phyloP scores from a whole-genome alignment of 2,888 invertebrate genomes.

The Auanema sp. region DNA sequence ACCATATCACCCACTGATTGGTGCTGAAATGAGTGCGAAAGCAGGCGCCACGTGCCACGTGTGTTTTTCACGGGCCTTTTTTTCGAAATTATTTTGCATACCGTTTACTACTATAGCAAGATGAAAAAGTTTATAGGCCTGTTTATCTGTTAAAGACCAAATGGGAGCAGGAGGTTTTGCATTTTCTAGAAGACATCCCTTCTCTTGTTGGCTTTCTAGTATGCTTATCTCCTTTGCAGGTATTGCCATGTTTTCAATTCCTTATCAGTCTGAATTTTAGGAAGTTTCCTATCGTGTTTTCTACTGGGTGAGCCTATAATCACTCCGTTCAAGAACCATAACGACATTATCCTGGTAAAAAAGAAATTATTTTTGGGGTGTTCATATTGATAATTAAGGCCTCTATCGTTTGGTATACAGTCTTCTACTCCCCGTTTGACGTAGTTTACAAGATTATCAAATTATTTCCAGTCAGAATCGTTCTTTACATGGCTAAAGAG shows the following conservation, averaged over 20 bases:
- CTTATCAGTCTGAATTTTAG: constrained; percentile 63
- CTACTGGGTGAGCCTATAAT: constrained; percentile 93
- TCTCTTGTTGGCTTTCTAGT: constrained; percentile 95
- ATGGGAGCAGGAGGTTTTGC: constrained; percentile 76
- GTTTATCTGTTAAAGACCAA: constrained; percentile 58
- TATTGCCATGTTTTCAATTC: constrained; percentile 5
- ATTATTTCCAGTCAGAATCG: constrained; percentile 51
- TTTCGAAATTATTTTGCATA: not conserved
- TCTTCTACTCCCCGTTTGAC: constrained; percentile 98
- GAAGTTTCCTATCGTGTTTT: constrained; percentile 86
- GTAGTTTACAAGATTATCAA: constrained; percentile 85
- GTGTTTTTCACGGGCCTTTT: not conserved
- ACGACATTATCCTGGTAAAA: constrained; percentile 74
- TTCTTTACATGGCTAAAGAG: constrained; percentile 53
- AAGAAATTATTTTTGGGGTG: too few relatives aligned
- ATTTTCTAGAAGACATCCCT: constrained; percentile 93
- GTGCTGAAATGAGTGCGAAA: too few relatives aligned
- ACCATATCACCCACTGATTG: too few relatives aligned
- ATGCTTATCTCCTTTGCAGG: constrained; percentile 98
- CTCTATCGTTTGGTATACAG: constrained; percentile 74
- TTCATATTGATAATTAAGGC: constrained; percentile 41
- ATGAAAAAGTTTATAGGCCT: constrained; percentile 42
- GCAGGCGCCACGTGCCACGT: not conserved
- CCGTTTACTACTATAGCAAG: not conserved
- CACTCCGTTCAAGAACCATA: constrained; percentile 92